Conservation (phyloP, 92 coral and sea anemone species). For the Porites cylindrica region DNA sequence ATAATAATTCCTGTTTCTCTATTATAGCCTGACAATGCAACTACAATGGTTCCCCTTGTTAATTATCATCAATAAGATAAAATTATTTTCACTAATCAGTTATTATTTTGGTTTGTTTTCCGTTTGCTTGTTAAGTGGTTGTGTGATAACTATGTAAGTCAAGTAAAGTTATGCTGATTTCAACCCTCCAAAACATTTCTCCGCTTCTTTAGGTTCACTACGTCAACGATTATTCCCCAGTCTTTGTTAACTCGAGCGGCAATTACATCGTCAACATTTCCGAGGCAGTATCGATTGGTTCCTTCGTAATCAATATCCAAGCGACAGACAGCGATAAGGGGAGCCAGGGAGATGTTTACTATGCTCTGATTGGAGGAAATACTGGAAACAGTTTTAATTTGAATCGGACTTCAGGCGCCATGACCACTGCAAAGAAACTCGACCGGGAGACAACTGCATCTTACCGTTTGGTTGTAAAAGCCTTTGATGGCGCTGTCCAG, state of each 20-base stretch:
- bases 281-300: constrained; percentile 69
- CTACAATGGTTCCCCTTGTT: too few relatives aligned
- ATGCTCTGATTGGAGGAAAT: constrained; percentile 72
- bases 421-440: constrained; percentile 63
- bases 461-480: constrained; percentile 68
- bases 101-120: too few relatives aligned
- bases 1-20: too few relatives aligned
- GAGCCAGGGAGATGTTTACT: constrained; percentile 76
- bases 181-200: too few relatives aligned
- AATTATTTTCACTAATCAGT: too few relatives aligned
- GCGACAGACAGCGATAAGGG: constrained; percentile 89
- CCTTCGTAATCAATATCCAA: constrained; percentile 50
- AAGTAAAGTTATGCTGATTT: too few relatives aligned
- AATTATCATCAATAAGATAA: too few relatives aligned
- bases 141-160: too few relatives aligned
- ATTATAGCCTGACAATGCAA: too few relatives aligned
- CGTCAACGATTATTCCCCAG: constrained; percentile 79
- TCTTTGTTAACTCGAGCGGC: constrained; percentile 57
- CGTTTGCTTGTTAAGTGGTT: too few relatives aligned
- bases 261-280: constrained; percentile 41
- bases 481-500: constrained; percentile 79
- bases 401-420: constrained; percentile 68
- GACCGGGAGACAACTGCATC: constrained; percentile 74
- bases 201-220: constrained; percentile 61
- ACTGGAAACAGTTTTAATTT: constrained; percentile 67